Evolutionary conservation across 64 coral and sea anemone species (phyloP).

Genomic region (Cladopsammia gracilis): DNA sequence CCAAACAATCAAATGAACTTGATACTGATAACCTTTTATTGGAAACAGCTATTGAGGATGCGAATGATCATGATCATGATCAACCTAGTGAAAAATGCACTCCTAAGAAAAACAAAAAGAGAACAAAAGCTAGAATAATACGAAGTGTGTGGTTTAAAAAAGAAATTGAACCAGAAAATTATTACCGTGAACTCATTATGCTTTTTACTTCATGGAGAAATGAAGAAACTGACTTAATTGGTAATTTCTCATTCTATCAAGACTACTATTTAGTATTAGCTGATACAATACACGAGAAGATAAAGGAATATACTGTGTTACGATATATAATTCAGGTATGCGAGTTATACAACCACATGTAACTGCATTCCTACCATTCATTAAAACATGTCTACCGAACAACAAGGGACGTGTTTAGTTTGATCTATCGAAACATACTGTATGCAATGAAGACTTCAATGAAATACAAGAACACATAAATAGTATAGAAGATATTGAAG

Average conservation of each 20-base stretch:
- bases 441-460: neutral
- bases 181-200: slow-evolving; percentile 35
- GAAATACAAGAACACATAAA: neutral
- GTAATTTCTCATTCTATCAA: slow-evolving; percentile 12
- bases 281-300: slow-evolving; percentile 1
- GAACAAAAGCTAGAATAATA: too few relatives aligned
- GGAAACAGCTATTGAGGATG: too few relatives aligned
- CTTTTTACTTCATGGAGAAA: slow-evolving; percentile 48
- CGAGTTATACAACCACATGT: too few relatives aligned
- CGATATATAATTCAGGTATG: too few relatives aligned
- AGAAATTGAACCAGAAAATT: slow-evolving; percentile 23
- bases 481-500: neutral
- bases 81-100: too few relatives aligned
- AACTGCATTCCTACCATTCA: too few relatives aligned
- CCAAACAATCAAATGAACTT: too few relatives aligned
- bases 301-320: slow-evolving; percentile 15
- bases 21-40: too few relatives aligned
- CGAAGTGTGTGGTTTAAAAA: too few relatives aligned
- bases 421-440: neutral
- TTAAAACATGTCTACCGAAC: too few relatives aligned
- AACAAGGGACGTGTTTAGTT: too few relatives aligned
- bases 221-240: slow-evolving; percentile 34
- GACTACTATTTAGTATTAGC: neutral
- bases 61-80: too few relatives aligned
- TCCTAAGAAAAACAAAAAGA: neutral